A percentile compares a stretch with the other conserved stretches of the same genome.
These are phyloP conservation scores for Chaetura pelagica DNA, from an alignment of 2,113 vertebrate genomes.

Conservation along the genomic window DNA sequence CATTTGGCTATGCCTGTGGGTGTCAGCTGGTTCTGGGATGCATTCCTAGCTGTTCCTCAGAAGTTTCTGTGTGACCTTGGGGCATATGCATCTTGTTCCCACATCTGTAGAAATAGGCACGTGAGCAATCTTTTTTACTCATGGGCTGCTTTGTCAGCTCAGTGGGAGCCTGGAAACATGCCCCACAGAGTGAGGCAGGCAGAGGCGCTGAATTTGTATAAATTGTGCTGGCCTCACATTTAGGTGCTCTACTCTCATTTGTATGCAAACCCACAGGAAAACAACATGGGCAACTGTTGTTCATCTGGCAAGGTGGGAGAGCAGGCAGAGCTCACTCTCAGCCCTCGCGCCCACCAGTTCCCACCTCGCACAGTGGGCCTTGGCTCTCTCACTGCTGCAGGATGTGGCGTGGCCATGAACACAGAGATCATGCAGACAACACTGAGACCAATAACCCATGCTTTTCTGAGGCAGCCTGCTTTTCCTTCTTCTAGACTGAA, in stretches of 20 bases:
- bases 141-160: background rate
- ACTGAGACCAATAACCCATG: accelerated
- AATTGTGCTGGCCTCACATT: background rate
- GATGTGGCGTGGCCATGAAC: accelerated
- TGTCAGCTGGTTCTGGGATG: background rate
- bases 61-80: background rate
- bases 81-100: background rate
- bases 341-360: accelerated
- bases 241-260: background rate
- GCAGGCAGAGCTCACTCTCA: accelerated
- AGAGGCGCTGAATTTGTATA: background rate
- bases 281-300: background rate
- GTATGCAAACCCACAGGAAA: background rate
- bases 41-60: background rate
- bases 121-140: background rate
- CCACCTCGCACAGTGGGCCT: accelerated
- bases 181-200: background rate
- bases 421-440: accelerated
- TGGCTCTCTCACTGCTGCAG: background rate
- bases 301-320: background rate
- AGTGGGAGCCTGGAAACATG: background rate
- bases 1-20: background rate
- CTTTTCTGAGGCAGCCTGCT: background rate
- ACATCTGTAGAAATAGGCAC: background rate
- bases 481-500: background rate